These are phyloP conservation scores for Rousettus leschenaultii DNA, from an alignment of 2,113 vertebrate species.

Conservation along the genomic window DNA sequence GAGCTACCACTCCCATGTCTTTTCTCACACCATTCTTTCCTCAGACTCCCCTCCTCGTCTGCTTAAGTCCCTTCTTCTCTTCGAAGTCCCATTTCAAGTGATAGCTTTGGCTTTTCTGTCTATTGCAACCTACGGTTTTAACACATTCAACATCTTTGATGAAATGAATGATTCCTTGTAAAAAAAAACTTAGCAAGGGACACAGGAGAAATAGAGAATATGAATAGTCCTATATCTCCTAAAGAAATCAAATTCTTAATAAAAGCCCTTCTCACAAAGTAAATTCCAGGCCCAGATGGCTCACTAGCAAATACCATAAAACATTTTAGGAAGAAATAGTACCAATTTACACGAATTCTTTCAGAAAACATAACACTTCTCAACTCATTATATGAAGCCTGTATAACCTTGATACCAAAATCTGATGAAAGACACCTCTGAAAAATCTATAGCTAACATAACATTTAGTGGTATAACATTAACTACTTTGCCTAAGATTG, in stretches of 20 bases:
- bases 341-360: background rate
- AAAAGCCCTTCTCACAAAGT: slow-evolving; percentile 24
- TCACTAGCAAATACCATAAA: background rate
- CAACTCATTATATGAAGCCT: background rate
- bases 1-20: background rate
- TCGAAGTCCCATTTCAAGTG: background rate
- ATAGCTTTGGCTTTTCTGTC: background rate
- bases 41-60: background rate
- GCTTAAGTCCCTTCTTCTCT: slow-evolving; percentile 3
- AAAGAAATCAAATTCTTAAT: slow-evolving; percentile 47
- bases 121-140: background rate
- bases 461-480: slow-evolving; percentile 26
- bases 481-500: background rate
- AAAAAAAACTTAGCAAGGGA: background rate
- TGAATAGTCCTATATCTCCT: background rate
- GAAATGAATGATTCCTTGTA: background rate
- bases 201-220: slow-evolving; percentile 34
- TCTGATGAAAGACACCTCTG: background rate
- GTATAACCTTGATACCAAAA: slow-evolving; percentile 26
- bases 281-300: slow-evolving; percentile 24
- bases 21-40: background rate
- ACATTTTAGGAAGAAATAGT: slow-evolving; percentile 45
- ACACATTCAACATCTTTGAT: background rate
- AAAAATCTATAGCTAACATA: background rate
- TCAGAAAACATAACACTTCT: slow-evolving; percentile 23